Base-by-base conservation (phyloP, 1,140 invertebrate species). In the Leptonema lineaticorne region DNA sequence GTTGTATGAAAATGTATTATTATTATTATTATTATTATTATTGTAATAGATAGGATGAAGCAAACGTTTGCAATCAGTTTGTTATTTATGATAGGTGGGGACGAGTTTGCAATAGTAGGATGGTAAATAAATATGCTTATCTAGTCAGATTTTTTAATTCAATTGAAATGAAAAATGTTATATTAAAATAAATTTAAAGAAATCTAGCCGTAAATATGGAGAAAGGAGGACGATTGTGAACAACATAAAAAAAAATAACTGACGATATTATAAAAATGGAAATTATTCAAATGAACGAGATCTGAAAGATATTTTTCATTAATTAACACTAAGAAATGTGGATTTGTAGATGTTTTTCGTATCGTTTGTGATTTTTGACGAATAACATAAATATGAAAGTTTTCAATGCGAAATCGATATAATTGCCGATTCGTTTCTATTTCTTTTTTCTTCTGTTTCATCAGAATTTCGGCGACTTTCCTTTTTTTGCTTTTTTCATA, bases 31-130 rank as follows among this genome's bases (percentile, higher is more conserved):
- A n/a, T n/a, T n/a, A n/a, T n/a, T n/a, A n/a, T n/a, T 45, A 63
- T 14, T 16, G 26, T 65, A 69, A 63, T 56, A n/a, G n/a, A n/a
- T n/a, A 67, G 41, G 33, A 69, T 18, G 57, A 30, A 53, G 30
- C 29, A 46, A 57, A 48, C 14, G 22, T 53, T n/a, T 57, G 28
- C 33, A 63, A 64, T 64, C 62, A n/a, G 59, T 62, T 33, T 59
- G 57, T 59, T 62, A 27, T 33, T 20, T 28, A 27, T 45, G 48
- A 67, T 69, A 72, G 67, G 70, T 72, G 67, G 71, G 71, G 71
- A 72, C 71, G 62, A 30, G 50, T 57, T 28, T 72, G 71, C 71
- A 72, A 72, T 72, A 72, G 65, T 69, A 69, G 67, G 11, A 29
- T 24, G 16, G 30, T 62, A 45, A 59, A 50, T 50, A 20, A n/a